Conservation (phyloP, 2,888 invertebrate genomes). For the Rhingia campestris region DNA sequence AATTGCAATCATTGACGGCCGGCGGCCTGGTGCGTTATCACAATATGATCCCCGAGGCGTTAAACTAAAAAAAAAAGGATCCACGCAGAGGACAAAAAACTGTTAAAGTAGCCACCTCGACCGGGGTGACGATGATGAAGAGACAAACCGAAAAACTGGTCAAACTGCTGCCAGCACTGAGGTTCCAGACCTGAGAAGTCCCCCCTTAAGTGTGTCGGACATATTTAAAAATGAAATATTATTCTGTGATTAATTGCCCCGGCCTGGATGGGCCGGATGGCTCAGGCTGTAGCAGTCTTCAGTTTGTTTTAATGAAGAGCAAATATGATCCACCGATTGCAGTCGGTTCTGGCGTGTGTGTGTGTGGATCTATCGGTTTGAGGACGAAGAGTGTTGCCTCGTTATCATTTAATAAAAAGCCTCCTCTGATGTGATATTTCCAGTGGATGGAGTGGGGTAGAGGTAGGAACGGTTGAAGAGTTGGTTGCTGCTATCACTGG, state of each 20-base stretch:
- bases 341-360: neutral
- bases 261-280: conserved; percentile 22
- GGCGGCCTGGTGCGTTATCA: conserved; percentile 57
- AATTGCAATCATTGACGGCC: conserved; percentile 51
- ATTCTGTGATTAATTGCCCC: conserved; percentile 67
- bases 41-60: conserved; percentile 51
- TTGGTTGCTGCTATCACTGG: conserved; percentile 20
- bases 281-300: conserved; percentile 35
- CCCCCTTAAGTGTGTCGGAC: conserved; percentile 50
- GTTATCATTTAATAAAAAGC: conserved; percentile 73
- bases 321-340: conserved; percentile 68
- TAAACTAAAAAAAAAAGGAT: conserved; percentile 24
- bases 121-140: conserved; percentile 59
- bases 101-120: conserved; percentile 48
- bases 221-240: conserved; percentile 68
- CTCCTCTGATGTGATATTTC: conserved; percentile 36
- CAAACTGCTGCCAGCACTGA: conserved; percentile 11
- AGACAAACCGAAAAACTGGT: conserved; percentile 45
- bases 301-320: conserved; percentile 72
- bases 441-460: neutral
- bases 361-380: conserved; percentile 42
- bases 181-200: neutral
- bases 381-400: conserved; percentile 29
- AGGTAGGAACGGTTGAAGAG: neutral
- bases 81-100: conserved; percentile 1